These are phyloP conservation scores for Drosophila nr. perissopoda DNA, from an alignment of 2,888 invertebrate species.

Conservation along the genomic window DNA sequence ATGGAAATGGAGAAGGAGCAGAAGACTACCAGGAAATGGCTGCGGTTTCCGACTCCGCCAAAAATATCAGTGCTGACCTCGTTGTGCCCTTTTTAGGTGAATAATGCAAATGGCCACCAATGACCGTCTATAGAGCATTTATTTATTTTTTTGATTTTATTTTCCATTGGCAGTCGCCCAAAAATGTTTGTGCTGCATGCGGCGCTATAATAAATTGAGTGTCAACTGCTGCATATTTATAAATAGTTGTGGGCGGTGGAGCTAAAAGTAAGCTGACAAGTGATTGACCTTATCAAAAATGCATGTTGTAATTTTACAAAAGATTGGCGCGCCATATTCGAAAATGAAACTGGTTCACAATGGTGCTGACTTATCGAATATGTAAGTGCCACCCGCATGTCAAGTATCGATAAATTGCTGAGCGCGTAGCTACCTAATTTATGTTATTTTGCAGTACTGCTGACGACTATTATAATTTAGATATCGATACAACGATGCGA, in stretches of 20 bases:
- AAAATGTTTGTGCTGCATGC: constrained; percentile 35
- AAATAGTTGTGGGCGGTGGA: constrained; percentile 19
- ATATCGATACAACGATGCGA: constrained; percentile 34
- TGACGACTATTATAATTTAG: neutral
- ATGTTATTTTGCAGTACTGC: constrained; percentile 6
- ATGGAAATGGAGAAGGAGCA: neutral
- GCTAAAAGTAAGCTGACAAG: neutral
- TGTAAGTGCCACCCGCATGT: neutral
- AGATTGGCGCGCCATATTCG: constrained; percentile 4
- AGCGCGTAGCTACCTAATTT: neutral
- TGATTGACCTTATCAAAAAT: constrained; percentile 19
- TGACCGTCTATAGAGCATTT: constrained; percentile 34
- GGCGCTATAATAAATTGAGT: constrained; percentile 53
- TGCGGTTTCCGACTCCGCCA: constrained; percentile 38
- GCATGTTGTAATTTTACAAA: neutral
- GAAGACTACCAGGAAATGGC: constrained; percentile 66
- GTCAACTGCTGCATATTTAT: constrained; percentile 51
- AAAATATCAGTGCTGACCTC: constrained; percentile 68
- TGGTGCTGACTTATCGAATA: constrained; percentile 13
- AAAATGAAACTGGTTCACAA: constrained; percentile 7
- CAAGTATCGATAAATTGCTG: neutral
- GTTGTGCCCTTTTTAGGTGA: constrained; percentile 45
- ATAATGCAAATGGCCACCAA: constrained; percentile 60
- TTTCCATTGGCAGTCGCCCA: constrained; percentile 60
- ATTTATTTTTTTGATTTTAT: constrained; percentile 10